Percentiles rank a stretch among this genome's conserved stretches.
Evolutionary conservation across 1,140 invertebrate genomes (phyloP).

Genomic region (Drosophila ambigua): DNA sequence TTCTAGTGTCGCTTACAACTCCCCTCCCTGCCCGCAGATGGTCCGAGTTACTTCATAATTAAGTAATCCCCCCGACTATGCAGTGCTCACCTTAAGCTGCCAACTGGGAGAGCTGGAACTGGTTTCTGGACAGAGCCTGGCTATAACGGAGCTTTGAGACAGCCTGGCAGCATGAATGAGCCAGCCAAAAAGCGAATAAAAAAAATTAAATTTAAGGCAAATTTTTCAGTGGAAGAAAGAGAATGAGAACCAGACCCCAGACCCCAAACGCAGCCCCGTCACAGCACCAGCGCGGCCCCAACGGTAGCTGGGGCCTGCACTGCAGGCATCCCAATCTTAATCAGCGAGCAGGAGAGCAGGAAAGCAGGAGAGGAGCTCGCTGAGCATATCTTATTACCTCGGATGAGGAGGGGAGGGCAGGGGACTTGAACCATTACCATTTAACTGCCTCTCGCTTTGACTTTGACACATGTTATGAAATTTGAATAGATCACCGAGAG

Average conservation of each 20-base stretch:
- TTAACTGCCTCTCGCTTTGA: slow-evolving; percentile 77
- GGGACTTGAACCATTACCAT: slow-evolving; percentile 17
- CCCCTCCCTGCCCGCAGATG: slow-evolving; percentile 6
- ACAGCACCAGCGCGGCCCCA: slow-evolving; percentile 13
- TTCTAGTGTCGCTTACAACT: slow-evolving; percentile 8
- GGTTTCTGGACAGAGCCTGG: slow-evolving; percentile 44
- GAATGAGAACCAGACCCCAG: slow-evolving; percentile 21
- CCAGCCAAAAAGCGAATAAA: slow-evolving; percentile 57
- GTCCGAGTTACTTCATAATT: slow-evolving; percentile 66
- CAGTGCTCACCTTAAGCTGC: slow-evolving; percentile 69
- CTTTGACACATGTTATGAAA: slow-evolving; percentile 80
- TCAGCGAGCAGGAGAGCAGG: slow-evolving; percentile 35
- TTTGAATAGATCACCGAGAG: slow-evolving; percentile 75
- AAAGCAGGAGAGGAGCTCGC: slow-evolving; percentile 11
- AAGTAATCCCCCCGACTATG: slow-evolving; percentile 73
- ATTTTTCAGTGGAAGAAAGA: slow-evolving; percentile 46
- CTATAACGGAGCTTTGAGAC: slow-evolving; percentile 65
- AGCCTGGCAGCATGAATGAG: slow-evolving; percentile 49
- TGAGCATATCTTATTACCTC: slow-evolving; percentile 78
- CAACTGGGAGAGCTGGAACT: slow-evolving; percentile 47
- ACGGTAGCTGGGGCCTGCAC: slow-evolving; percentile 63
- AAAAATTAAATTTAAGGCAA: slow-evolving; percentile 48
- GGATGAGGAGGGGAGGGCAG: slow-evolving; percentile 47
- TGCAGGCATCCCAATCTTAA: slow-evolving; percentile 61
- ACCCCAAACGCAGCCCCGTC: not conserved